These are phyloP conservation scores for Eptatretus burgeri DNA, from an alignment of 2,113 vertebrate species.

Conservation along the genomic window DNA sequence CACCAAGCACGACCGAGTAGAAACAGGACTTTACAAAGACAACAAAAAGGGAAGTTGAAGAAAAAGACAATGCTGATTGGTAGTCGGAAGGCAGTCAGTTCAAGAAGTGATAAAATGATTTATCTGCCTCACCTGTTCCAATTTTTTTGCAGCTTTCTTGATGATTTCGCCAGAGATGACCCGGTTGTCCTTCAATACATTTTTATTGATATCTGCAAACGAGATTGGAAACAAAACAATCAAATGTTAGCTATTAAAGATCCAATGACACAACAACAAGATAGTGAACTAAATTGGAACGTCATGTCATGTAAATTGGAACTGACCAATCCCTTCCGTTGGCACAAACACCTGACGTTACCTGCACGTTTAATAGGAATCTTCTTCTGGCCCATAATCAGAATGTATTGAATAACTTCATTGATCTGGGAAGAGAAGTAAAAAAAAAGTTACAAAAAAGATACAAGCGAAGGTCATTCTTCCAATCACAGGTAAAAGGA, in stretches of 20 bases:
- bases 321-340: background rate
- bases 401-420: background rate
- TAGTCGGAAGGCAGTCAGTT: too few relatives aligned
- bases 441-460: too few relatives aligned
- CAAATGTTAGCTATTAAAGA: background rate
- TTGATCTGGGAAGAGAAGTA: background rate
- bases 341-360: background rate
- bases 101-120: too few relatives aligned
- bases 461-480: too few relatives aligned
- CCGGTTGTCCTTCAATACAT: slow-evolving; percentile 1
- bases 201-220: slow-evolving; percentile 2
- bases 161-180: background rate
- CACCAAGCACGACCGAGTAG: too few relatives aligned
- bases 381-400: slow-evolving; percentile 1
- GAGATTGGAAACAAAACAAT: background rate
- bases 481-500: too few relatives aligned
- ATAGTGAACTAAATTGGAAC: background rate
- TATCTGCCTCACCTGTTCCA: background rate
- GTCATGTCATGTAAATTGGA: background rate
- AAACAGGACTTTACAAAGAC: too few relatives aligned
- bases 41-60: too few relatives aligned
- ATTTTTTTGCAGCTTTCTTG: background rate
- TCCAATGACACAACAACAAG: background rate
- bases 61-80: too few relatives aligned
- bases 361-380: slow-evolving; percentile 1